A percentile compares a stretch with the other conserved stretches of the same genome.
phyloP scores from a whole-genome alignment of 2,113 vertebrate genomes.

The Neoarius graeffei region DNA sequence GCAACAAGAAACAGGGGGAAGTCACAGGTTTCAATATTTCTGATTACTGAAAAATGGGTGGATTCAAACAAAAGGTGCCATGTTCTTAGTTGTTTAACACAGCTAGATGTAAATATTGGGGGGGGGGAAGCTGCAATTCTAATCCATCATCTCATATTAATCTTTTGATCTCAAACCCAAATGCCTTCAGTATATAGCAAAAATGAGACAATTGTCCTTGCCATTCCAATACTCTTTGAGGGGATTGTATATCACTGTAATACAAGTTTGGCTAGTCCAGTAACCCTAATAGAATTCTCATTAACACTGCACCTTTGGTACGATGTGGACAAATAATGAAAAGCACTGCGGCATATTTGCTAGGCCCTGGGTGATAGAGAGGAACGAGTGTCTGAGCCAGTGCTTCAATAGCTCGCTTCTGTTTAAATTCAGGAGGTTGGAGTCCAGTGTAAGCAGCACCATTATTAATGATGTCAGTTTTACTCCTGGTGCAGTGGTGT shows the following conservation, averaged over 20 bases:
- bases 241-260: not conserved
- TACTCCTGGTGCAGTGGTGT: slow-evolving; percentile 47
- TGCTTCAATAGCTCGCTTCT: slow-evolving; percentile 43
- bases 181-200: not conserved
- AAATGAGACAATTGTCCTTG: not conserved
- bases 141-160: not conserved
- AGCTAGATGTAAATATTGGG: not conserved
- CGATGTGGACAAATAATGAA: slow-evolving; percentile 33
- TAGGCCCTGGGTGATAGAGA: not conserved
- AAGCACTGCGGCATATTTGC: slow-evolving; percentile 9
- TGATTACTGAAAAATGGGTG: too few species aligned
- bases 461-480: slow-evolving; percentile 63
- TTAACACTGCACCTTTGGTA: slow-evolving; percentile 28
- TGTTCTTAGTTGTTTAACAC: not conserved
- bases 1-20: not conserved
- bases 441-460: slow-evolving; percentile 32
- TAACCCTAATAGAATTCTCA: not conserved
- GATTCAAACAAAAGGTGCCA: too few species aligned
- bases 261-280: slow-evolving; percentile 20
- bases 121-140: not conserved
- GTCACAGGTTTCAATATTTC: too few species aligned
- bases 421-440: slow-evolving; percentile 46
- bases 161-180: not conserved
- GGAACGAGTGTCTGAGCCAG: slow-evolving; percentile 7
- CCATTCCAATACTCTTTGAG: not conserved